Conservation (phyloP, 2,888 invertebrate genomes). For the Laothoe populi region DNA sequence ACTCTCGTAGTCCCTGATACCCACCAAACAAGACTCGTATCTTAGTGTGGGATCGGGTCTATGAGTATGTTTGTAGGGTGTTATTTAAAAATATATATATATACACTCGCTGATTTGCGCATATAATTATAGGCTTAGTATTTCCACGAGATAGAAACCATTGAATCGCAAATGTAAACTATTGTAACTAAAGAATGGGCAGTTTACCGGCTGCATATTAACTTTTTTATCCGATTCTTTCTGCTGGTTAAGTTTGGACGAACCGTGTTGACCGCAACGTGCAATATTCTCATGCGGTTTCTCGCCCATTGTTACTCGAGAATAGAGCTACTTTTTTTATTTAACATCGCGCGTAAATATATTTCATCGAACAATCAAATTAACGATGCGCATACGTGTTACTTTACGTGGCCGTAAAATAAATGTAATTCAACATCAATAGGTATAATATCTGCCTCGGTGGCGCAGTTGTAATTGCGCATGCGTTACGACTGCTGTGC, state of each 20-base stretch:
- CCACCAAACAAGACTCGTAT: too few relatives aligned
- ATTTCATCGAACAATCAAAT: constrained; percentile 6
- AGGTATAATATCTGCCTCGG: too few relatives aligned
- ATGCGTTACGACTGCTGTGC: too few relatives aligned
- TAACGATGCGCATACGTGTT: constrained; percentile 4
- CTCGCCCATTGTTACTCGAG: constrained; percentile 52
- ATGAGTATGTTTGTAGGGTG: too few relatives aligned
- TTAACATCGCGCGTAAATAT: constrained; percentile 38
- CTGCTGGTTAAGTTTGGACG: constrained; percentile 32
- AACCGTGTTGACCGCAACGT: constrained; percentile 50
- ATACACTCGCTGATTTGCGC: too few relatives aligned
- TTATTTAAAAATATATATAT: too few relatives aligned
- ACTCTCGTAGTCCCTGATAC: too few relatives aligned
- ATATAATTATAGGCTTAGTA: too few relatives aligned
- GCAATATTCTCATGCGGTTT: constrained; percentile 59
- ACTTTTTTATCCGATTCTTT: constrained; percentile 29
- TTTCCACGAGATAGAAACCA: too few relatives aligned
- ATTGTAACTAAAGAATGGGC: background rate
- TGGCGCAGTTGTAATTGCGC: too few relatives aligned
- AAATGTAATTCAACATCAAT: background rate
- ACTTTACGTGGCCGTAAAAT: background rate
- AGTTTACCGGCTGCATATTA: background rate
- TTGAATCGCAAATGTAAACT: background rate
- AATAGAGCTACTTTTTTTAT: constrained; percentile 46
- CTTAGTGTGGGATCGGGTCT: too few relatives aligned